Evolutionary conservation across 2,888 invertebrate genomes (phyloP), one percentile per base, ranked within the genome.

Genomic region (Perizoma affinitatum): DNA sequence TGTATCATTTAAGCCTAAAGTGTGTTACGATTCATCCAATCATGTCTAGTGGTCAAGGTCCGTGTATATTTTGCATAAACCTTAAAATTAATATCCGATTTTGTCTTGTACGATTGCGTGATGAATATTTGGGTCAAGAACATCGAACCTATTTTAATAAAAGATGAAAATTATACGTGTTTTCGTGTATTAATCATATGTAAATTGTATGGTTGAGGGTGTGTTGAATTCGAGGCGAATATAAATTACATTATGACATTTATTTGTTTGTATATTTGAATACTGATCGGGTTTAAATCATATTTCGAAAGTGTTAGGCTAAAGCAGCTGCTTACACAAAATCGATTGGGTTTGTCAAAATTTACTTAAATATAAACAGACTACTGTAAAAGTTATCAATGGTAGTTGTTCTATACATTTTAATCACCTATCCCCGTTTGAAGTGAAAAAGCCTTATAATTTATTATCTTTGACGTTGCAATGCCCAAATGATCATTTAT

Each of bases 41-140:
- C 45, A 10, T 10, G 10, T 41, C 36, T 47, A 38, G 38, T 42
- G 47, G 56, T 53, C 56, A 61, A 61, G 53, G 57, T 8, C 6
- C 0, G 7, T 11, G 47, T 5, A 41, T 48, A 46, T 45, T 52
- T 56, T 49, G 36, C 49, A 46, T 54, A 54, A 57, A 53, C 40
- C 46, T 45, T 52, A n/a, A 43, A 55, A 43, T 42, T 9, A 35
- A 55, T 44, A 7, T 55, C 38, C 9, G 49, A 50, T 40, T 50
- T 40, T 50, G 10, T 41, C 46, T 55, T 51, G 38, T 36, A 44
- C 10, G 40, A 61, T 61, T 54, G 57, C 57, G 57, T 54, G 49
- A 54, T 49, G 6, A 40, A 11, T 50, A 54, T 34, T 43, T 57
- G 57, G 61, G 61, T 61, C 61, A 61, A 61, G 61, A 54, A 33